Conservation (phyloP, 1,140 invertebrate genomes). For the Branchinecta lindahli region DNA sequence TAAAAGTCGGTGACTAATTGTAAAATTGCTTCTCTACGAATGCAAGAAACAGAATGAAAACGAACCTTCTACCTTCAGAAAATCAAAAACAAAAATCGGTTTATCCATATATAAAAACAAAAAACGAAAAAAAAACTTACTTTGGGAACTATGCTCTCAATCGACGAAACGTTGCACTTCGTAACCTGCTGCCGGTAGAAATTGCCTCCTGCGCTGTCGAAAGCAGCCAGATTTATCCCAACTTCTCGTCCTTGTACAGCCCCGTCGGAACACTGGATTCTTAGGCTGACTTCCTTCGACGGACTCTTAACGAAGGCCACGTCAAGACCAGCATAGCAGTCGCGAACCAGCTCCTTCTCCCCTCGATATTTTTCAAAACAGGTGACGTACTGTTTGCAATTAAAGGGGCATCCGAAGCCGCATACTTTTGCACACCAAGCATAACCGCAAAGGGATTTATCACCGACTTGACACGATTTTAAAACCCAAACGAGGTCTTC, state of each 20-base stretch:
- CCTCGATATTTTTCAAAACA: background rate
- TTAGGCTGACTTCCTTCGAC: background rate
- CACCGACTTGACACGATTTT: background rate
- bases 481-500: background rate
- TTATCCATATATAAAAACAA: too few relatives aligned
- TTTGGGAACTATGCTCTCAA: background rate
- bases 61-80: too few relatives aligned
- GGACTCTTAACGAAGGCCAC: background rate
- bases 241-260: background rate
- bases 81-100: too few relatives aligned
- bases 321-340: background rate
- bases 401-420: background rate
- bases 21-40: too few relatives aligned
- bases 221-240: background rate
- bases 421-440: slow-evolving; percentile 8
- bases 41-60: too few relatives aligned
- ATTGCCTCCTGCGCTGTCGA: background rate
- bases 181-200: background rate
- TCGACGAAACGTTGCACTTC: background rate
- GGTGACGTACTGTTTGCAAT: background rate
- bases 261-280: background rate
- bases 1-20: too few relatives aligned
- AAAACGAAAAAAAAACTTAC: background rate
- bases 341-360: background rate
- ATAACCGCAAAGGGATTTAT: background rate